Evolutionary conservation across 2,113 vertebrate genomes (phyloP).

Genomic region (cat (Felis catus)): F.catus_Fca126_mat1.0 CM031419.1:182856501-182857000

Average conservation of each 20-base stretch:
- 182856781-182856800: neutral
- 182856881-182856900: neutral
- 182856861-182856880: neutral
- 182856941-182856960: too few species aligned
- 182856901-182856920: neutral
- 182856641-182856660: neutral
- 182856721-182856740: neutral
- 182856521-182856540: neutral
- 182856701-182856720: neutral
- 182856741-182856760: neutral
- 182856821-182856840: neutral
- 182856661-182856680: neutral
- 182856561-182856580: neutral
- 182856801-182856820: neutral
- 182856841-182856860: neutral
- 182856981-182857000: too few species aligned
- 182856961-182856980: too few species aligned
- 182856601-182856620: neutral
- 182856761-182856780: neutral
- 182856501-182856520: neutral
- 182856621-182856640: neutral
- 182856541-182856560: neutral
- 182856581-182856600: neutral
- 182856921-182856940: neutral
- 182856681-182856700: neutral